These are phyloP conservation scores for Tamias sibiricus DNA, from an alignment of 2,113 vertebrate species.

Conservation along the genomic window DNA sequence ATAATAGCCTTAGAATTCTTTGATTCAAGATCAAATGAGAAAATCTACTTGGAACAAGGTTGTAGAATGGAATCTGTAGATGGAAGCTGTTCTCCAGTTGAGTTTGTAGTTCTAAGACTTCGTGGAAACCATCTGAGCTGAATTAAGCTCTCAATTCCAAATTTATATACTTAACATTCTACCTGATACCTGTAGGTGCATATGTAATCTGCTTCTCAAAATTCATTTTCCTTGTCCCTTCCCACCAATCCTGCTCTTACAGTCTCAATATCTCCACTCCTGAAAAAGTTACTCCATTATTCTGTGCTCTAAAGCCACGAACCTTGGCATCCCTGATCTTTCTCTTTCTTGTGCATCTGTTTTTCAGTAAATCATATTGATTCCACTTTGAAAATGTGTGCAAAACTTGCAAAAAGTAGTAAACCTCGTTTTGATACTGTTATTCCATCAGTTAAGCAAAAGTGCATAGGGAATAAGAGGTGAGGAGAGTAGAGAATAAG, in stretches of 20 bases:
- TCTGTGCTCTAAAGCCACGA: not conserved
- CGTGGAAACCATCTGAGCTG: not conserved
- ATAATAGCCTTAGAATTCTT: not conserved
- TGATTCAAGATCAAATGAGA: not conserved
- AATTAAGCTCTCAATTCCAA: not conserved
- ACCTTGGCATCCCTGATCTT: not conserved
- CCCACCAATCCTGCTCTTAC: fast-evolving
- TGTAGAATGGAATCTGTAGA: not conserved
- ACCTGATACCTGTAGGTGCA: not conserved
- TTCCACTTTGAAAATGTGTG: not conserved
- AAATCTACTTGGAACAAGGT: not conserved
- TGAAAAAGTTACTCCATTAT: not conserved
- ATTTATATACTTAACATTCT: not conserved
- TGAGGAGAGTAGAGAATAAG: not conserved
- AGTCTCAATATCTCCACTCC: not conserved
- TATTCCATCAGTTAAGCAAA: not conserved
- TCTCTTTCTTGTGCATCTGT: fast-evolving
- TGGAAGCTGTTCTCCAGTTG: not conserved
- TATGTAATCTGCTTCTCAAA: not conserved
- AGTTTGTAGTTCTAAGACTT: not conserved
- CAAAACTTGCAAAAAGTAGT: not conserved
- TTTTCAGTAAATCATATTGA: not conserved
- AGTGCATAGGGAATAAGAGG: not conserved
- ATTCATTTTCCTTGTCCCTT: not conserved
- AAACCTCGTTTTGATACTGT: not conserved